Conservation (phyloP, 53 echinoderm and acorn worm species). For the Holothuria leucospilota region DNA sequence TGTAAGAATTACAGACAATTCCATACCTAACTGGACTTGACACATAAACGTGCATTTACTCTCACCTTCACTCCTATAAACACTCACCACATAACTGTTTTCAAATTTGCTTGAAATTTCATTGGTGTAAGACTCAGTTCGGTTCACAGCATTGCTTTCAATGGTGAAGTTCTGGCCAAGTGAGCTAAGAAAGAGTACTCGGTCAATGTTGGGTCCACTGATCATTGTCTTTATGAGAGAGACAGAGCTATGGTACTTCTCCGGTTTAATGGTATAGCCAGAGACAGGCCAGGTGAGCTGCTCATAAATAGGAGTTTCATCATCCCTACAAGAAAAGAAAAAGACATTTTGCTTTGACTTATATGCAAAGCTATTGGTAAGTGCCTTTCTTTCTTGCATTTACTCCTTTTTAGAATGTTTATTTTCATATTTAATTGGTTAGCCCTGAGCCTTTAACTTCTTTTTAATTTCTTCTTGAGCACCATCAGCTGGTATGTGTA, state of each 20-base stretch:
- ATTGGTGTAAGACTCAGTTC: slow-evolving; percentile 33
- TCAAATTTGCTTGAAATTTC: slow-evolving; percentile 70
- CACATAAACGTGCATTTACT: too few relatives aligned
- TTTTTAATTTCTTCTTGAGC: too few relatives aligned
- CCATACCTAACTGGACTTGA: too few relatives aligned
- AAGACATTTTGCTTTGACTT: neutral
- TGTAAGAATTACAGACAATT: too few relatives aligned
- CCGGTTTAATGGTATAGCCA: slow-evolving; percentile 78
- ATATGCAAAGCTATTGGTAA: too few relatives aligned
- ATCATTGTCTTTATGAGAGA: neutral
- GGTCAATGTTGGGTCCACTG: slow-evolving; percentile 35
- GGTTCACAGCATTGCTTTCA: slow-evolving; percentile 48
- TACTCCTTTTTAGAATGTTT: too few relatives aligned
- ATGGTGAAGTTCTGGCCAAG: slow-evolving; percentile 78
- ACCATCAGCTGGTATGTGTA: too few relatives aligned
- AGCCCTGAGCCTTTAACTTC: too few relatives aligned
- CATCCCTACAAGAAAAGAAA: slow-evolving; percentile 67
- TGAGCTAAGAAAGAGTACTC: slow-evolving; percentile 52
- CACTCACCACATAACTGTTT: slow-evolving; percentile 76
- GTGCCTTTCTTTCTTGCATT: too few relatives aligned
- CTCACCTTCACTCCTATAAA: neutral
- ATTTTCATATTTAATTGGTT: too few relatives aligned
- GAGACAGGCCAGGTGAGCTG: slow-evolving; percentile 82
- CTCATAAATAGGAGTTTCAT: slow-evolving; percentile 88
- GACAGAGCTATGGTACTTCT: slow-evolving; percentile 77